Evolutionary conservation across 2,113 vertebrate species (phyloP), one percentile per base, ranked within the genome.

Genomic region (Lathamus discolor): DNA sequence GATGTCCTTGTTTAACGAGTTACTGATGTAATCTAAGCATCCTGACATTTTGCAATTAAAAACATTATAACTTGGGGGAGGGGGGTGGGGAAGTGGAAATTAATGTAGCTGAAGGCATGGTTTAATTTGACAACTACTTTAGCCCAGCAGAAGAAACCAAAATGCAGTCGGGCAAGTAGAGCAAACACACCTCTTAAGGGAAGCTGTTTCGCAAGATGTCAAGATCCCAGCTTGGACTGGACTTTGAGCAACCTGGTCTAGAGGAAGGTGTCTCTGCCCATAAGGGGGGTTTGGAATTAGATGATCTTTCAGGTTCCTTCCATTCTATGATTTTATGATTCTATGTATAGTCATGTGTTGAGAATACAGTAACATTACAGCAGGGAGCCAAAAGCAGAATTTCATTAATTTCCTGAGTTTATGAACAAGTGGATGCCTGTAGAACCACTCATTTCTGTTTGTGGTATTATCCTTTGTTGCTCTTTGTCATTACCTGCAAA

Each of bases 41-140:
- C 67, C 28, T 54, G 49, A 83, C 6, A 88, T 64, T 73, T 88
- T 93, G 9, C 28, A 92, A 67, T 84, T 67, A 31, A 72, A 91
- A 54, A 62, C n/a, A 68, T 33, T 41, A 76, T 35, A 48, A 43
- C 64, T 63, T 29, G 0, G 1, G 3, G 3, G 16, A 5, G 4
- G 9, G 9, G 24, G 29, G 17, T 33, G 17, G 20, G 57, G 33
- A n/a, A 59, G n/a, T n/a, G 1, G 2, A 59, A 83, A 94, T 49
- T 39, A 72, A 95, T 51, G 39, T 55, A 86, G 35, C 43, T 82
- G 57, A 93, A 94, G 88, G 19, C 31, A 79, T 13, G 9, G 46
- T 93, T 93, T 82, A 92, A 83, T 95, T 95, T 93, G 67, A 85
- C 92, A 95, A 55, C 28, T 90, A 54, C 51, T 72, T 67, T 5